These are phyloP conservation scores for Ceratina australensis DNA, from an alignment of 1,140 invertebrate species.

Conservation along the genomic window DNA sequence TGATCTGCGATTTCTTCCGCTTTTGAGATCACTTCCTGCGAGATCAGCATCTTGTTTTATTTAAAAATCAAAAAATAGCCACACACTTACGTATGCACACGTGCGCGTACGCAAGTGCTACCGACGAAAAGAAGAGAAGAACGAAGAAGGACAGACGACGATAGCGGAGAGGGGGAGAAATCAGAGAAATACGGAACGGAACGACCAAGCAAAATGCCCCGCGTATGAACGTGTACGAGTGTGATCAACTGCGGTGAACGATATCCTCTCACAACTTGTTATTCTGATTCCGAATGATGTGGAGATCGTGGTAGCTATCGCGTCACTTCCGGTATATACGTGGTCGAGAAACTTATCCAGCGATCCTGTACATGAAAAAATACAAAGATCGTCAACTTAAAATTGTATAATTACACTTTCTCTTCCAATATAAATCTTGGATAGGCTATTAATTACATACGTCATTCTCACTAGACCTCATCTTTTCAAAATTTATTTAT, in stretches of 20 bases:
- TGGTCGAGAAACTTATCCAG: slow-evolving; percentile 44
- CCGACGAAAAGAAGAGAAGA: slow-evolving; percentile 21
- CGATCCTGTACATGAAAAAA: slow-evolving; percentile 21
- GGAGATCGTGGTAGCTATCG: slow-evolving; percentile 44
- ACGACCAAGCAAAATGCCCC: slow-evolving; percentile 1
- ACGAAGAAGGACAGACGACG: slow-evolving; percentile 18
- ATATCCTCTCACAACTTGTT: slow-evolving; percentile 27
- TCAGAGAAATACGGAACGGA: slow-evolving; percentile 19
- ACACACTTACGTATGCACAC: slow-evolving; percentile 66
- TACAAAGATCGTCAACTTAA: slow-evolving; percentile 1
- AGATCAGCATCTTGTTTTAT: slow-evolving; percentile 87
- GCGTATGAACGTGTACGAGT: background rate
- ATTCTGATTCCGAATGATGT: slow-evolving; percentile 51
- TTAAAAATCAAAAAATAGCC: slow-evolving; percentile 72
- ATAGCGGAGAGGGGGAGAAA: slow-evolving; percentile 20
- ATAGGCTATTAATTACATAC: no score
- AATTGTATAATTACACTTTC: background rate
- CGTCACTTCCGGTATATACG: slow-evolving; percentile 60
- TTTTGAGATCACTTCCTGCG: slow-evolving; percentile 92
- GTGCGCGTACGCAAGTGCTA: slow-evolving; percentile 61
- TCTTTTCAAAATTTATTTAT: no score
- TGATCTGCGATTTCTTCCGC: slow-evolving; percentile 97
- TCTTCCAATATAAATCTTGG: no score
- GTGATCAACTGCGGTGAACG: background rate
- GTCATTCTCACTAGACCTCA: no score